Evolutionary conservation across 2,797 vertebrate genomes (phyloP), one percentile per base, ranked within the genome.

Genomic region (Schizothorax lantsangensis): DNA sequence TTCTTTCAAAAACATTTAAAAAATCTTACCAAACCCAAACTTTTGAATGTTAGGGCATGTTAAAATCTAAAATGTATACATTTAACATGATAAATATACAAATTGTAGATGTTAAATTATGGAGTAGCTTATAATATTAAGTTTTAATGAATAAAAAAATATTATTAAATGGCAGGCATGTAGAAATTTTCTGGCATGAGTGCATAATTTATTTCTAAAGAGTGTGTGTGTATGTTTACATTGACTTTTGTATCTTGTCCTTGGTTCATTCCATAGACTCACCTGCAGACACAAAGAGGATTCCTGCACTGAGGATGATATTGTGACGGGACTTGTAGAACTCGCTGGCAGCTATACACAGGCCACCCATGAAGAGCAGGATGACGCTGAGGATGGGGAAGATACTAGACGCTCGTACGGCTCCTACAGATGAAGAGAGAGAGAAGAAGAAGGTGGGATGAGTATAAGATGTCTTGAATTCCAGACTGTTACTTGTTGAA

Each of bases 271-370:
- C 10, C 23, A 30, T 38, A 80, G 6, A 2, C 94, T 96, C 95
- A 99, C 98, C 98, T 97, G 98, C 97, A 69, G 98, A 98, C 94
- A 99, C 98, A 78, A 99, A 99, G 96, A 99, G 97, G 95, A 99
- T 99, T 91, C 98, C 98, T 1, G 98, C 97, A 86, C 98, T 99
- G 95, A 99, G 97, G 95, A 99, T 99, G 96, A 99, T 98, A 97
- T 99, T 99, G 96, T 99, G 98, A 90, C 97, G 97, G 84, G 98
- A 96, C 96, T 98, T 99, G 95, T 99, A 99, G 96, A 99, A 99
- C 96, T 99, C 98, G 81, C 98, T 99, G 96, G 98, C 98, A 89
- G 98, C 98, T 89, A 99, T 98, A 95, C 98, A 99, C 92, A 99
- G 97, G 68, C 98, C 98, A 86, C 97, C 98, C 97, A 99, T 99